Evolutionary conservation across 1,140 invertebrate species (phyloP).

Genomic region (Popillia japonica): DNA sequence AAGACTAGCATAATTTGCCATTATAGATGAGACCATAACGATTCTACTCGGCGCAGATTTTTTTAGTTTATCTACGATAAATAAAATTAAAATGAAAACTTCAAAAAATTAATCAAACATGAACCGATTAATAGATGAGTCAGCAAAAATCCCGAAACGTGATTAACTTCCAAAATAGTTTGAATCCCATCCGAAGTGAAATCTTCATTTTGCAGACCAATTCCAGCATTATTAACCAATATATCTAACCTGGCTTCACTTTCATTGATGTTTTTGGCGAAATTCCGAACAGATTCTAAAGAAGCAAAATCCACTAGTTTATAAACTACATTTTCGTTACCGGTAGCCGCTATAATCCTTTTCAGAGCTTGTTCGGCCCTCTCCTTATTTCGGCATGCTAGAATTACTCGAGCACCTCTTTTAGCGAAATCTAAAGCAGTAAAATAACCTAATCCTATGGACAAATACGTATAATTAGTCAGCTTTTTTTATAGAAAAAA

Average conservation of each 20-base stretch:
- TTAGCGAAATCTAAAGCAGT: constrained; percentile 83
- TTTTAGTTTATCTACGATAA: constrained; percentile 61
- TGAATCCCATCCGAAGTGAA: constrained; percentile 14
- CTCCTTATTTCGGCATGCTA: constrained; percentile 76
- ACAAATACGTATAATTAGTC: not conserved
- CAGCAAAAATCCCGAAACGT: not conserved
- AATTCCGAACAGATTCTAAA: constrained; percentile 63
- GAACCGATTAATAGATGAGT: constrained; percentile 11
- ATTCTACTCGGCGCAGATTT: constrained; percentile 61
- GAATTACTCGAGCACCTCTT: constrained; percentile 80
- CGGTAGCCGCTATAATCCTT: constrained; percentile 55
- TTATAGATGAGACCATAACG: constrained; percentile 57
- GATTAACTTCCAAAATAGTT: constrained; percentile 17
- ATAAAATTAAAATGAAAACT: not conserved
- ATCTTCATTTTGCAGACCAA: constrained; percentile 45
- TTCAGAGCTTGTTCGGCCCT: constrained; percentile 72
- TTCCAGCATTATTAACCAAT: constrained; percentile 74
- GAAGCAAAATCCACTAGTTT: constrained; percentile 62
- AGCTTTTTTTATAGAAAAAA: not conserved
- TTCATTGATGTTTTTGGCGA: constrained; percentile 62
- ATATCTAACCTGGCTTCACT: constrained; percentile 68
- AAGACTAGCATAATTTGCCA: not conserved
- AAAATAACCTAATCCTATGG: constrained; percentile 67
- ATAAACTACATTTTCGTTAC: constrained; percentile 44
- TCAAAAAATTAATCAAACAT: not conserved